phyloP scores from a whole-genome alignment of 2,797 vertebrate genomes.

The Meriones psammophilus region DNA sequence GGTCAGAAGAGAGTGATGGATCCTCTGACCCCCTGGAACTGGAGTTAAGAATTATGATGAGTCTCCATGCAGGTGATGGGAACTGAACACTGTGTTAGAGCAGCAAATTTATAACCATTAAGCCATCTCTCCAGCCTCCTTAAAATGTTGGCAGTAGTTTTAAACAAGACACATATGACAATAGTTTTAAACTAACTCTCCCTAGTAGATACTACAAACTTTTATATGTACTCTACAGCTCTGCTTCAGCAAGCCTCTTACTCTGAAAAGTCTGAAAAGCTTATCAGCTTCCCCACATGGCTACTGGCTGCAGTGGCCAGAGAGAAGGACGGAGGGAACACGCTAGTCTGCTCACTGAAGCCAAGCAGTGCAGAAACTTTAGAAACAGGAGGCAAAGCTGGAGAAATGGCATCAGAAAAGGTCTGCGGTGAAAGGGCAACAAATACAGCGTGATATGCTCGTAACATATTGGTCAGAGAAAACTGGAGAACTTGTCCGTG shows the following conservation, averaged over 20 bases:
- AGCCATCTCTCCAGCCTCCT: background rate
- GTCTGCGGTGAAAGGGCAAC: background rate
- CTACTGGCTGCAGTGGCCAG: background rate
- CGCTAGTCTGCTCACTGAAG: background rate
- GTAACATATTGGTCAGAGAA: background rate
- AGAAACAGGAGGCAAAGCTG: background rate
- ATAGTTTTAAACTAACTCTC: conserved; percentile 37
- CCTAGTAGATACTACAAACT: background rate
- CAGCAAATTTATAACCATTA: background rate
- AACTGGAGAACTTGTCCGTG: background rate
- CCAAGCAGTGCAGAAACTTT: conserved; percentile 18
- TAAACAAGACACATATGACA: background rate
- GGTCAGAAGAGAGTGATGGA: background rate
- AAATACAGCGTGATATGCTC: background rate
- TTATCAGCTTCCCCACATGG: background rate
- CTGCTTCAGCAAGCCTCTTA: background rate
- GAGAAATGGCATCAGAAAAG: background rate
- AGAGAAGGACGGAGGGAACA: background rate
- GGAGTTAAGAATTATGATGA: background rate
- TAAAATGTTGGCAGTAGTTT: conserved; percentile 54
- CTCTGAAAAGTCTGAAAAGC: background rate
- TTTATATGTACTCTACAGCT: background rate
- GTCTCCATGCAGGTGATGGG: background rate
- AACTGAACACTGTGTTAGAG: background rate
- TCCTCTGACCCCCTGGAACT: too few species aligned